phyloP scores from a whole-genome alignment of 2,113 vertebrate genomes.

The Felis catus region F.catus_Fca126_mat1.0 CM031417.1:26437001-26437500 shows the following conservation, averaged over 20 bases:
- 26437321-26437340: neutral
- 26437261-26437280: neutral
- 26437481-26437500: neutral
- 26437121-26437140: no score
- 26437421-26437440: neutral
- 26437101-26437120: no score
- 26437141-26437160: no score
- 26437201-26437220: neutral
- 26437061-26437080: no score
- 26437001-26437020: no score
- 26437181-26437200: no score
- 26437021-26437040: no score
- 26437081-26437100: no score
- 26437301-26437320: neutral
- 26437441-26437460: neutral
- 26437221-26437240: neutral
- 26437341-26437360: neutral
- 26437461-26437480: no score
- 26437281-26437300: neutral
- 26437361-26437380: neutral
- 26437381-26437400: neutral
- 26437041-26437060: no score
- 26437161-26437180: no score
- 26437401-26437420: neutral
- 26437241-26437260: neutral